Conservation (phyloP, 2,888 invertebrate genomes). For the Dermolepida albohirtum region DNA sequence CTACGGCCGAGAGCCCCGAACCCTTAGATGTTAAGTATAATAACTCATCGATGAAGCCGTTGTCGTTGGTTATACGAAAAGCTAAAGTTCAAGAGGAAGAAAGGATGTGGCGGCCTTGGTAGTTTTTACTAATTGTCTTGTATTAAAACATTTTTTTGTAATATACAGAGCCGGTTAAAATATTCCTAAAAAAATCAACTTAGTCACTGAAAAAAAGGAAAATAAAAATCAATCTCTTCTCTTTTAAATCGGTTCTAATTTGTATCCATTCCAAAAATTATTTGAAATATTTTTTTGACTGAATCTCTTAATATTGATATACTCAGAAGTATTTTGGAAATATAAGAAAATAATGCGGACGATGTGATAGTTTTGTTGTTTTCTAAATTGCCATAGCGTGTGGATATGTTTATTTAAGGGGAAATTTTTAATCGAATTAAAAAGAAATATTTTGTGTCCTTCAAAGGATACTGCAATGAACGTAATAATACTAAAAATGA, state of each 20-base stretch:
- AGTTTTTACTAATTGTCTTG: constrained; percentile 8
- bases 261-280: constrained; percentile 31
- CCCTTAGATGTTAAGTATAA: constrained; percentile 65
- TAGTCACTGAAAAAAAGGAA: too few relatives aligned
- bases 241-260: neutral
- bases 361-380: constrained; percentile 41
- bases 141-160: neutral
- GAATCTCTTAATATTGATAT: constrained; percentile 18
- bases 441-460: too few relatives aligned
- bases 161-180: constrained; percentile 6
- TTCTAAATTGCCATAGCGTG: constrained; percentile 26
- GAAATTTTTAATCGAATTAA: too few relatives aligned
- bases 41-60: constrained; percentile 69
- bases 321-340: neutral
- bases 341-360: constrained; percentile 7
- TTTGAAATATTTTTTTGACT: constrained; percentile 1
- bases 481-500: too few relatives aligned
- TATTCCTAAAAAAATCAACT: constrained; percentile 1
- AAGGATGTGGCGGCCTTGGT: constrained; percentile 87
- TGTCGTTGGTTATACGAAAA: constrained; percentile 81
- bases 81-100: constrained; percentile 69
- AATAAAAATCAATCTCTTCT: too few relatives aligned
- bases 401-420: too few relatives aligned
- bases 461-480: too few relatives aligned
- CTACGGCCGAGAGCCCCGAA: constrained; percentile 71